Conservation (phyloP, 2,113 vertebrate species). For the Elephantulus edwardii region DNA sequence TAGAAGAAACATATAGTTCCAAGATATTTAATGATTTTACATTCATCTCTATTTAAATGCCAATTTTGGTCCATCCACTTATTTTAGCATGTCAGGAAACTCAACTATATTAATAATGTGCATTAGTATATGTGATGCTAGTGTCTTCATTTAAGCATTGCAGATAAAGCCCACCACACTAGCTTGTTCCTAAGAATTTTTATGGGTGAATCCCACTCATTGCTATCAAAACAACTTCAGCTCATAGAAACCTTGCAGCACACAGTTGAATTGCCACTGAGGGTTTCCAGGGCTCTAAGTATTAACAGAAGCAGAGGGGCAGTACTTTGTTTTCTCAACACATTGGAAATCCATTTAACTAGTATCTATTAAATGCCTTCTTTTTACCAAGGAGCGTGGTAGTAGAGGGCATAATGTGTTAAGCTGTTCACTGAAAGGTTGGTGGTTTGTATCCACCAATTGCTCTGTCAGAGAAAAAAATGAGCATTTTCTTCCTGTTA, state of each 20-base stretch:
- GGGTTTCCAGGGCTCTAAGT: no score
- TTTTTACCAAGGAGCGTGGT: no score
- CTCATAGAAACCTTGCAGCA: no score
- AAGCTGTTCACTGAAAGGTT: no score
- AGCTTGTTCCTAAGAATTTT: not conserved
- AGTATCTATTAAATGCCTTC: not conserved
- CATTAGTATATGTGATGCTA: not conserved
- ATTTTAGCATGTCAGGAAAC: not conserved
- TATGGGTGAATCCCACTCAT: no score
- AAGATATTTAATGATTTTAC: not conserved
- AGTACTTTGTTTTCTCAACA: not conserved
- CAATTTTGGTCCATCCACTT: not conserved
- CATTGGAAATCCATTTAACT: not conserved
- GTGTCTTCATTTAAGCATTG: not conserved
- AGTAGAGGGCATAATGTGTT: no score
- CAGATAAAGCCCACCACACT: not conserved
- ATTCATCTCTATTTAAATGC: constrained; percentile 5
- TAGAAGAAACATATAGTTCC: constrained; percentile 12
- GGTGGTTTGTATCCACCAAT: no score
- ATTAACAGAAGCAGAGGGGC: no score
- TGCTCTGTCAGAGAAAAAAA: no score
- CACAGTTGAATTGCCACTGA: no score
- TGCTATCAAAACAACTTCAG: no score
- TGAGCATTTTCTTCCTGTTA: no score
- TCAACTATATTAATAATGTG: not conserved